Evolutionary conservation across 1,140 invertebrate species (phyloP), one percentile per base, ranked within the genome.

Genomic region (Microplitis mediator): DNA sequence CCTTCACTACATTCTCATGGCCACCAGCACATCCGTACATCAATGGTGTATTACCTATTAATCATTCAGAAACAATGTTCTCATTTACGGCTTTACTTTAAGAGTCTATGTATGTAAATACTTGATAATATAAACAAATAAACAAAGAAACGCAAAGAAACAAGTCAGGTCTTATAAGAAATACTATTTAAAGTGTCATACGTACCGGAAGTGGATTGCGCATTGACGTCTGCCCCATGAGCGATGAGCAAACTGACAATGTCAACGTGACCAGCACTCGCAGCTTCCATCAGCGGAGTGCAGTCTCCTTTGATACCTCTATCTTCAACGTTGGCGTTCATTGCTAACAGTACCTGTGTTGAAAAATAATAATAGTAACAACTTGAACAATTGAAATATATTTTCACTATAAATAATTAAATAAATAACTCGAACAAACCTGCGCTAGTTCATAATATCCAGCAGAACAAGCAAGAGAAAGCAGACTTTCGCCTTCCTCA

Each of bases 1-100:
- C 93, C 83, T 91, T 89, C 6, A 99, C 97, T 74, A 97, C 96
- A 75, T 97, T 94, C 80, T 94, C 93, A 88, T 98, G 96, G 3
- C 98, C 98, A 81, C 95, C 95, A 76, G 97, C 97, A 85, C 97
- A 98, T 54, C 97, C 97, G 89, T 98, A 99, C 95, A 99, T 99
- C 50, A 99, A 89, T 58, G 97, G 95, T 61, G 97, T 99, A 84
- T 98, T 99, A 70, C 95, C 92, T 92, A 52, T 31, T 11, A 74
- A 66, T 11, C 72, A 73, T 71, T 45, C 6, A 13, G 5, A 50
- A 16, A 66, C 16, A 52, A 23, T n/a, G 13, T 64, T n/a, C n/a
- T 13, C 13, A 64, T 39, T 36, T n/a, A 62, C 23, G 23, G 23
- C 23, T 23, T 56, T 56, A 14, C 6, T 13, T 56, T 56, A 56